These are phyloP conservation scores for Cheiracanthium punctorium DNA, from an alignment of 2,888 invertebrate species.

Conservation along the genomic window DNA sequence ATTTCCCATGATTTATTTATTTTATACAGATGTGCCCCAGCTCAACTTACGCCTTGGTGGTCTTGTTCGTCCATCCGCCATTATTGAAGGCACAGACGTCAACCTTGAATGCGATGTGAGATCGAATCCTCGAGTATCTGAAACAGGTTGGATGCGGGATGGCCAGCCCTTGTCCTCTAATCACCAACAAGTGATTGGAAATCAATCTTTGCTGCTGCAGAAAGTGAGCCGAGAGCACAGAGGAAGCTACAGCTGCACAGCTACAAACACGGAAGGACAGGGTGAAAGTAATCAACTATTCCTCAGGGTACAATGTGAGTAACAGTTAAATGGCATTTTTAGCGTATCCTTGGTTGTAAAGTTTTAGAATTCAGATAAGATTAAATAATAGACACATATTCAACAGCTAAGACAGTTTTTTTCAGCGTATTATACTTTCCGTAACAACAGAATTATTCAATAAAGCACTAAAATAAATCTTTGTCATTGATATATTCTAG, in stretches of 20 bases:
- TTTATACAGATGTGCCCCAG: slow-evolving; percentile 86
- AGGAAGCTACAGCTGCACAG: slow-evolving; percentile 93
- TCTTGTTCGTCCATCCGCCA: slow-evolving; percentile 88
- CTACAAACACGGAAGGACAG: slow-evolving; percentile 91
- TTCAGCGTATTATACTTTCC: too few relatives aligned
- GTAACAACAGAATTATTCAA: too few relatives aligned
- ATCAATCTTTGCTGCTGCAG: slow-evolving; percentile 91
- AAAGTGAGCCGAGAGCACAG: slow-evolving; percentile 89
- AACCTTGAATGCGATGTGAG: slow-evolving; percentile 94
- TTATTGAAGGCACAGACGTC: slow-evolving; percentile 93
- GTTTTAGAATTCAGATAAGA: too few relatives aligned
- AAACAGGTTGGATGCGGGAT: slow-evolving; percentile 84
- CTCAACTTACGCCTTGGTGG: slow-evolving; percentile 88
- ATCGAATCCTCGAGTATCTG: slow-evolving; percentile 89
- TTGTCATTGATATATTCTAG: too few relatives aligned
- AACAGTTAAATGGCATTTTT: neutral
- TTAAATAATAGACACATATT: too few relatives aligned
- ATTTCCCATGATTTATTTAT: too few relatives aligned
- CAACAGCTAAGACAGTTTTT: too few relatives aligned
- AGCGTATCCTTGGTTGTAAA: neutral
- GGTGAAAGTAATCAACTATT: slow-evolving; percentile 89
- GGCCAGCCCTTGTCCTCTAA: slow-evolving; percentile 87
- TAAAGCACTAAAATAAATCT: too few relatives aligned
- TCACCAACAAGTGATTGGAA: slow-evolving; percentile 88
- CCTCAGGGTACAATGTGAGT: slow-evolving; percentile 92